These are phyloP conservation scores for Philhelius pedissequus DNA, from an alignment of 2,888 invertebrate genomes.

Conservation along the genomic window DNA sequence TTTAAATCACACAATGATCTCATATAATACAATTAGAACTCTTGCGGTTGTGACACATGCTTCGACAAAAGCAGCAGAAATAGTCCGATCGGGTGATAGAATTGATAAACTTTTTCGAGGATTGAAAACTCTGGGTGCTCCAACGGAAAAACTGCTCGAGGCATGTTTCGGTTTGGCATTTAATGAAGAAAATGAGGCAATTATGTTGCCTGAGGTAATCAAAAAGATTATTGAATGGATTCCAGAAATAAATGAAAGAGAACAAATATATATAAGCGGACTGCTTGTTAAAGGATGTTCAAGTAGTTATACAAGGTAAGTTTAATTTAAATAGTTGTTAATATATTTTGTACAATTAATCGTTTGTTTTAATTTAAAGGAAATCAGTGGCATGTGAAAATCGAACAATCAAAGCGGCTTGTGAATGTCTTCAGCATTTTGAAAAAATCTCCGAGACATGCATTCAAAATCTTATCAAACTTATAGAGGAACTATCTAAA, in stretches of 20 bases:
- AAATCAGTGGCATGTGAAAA: conserved; percentile 81
- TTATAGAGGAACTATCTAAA: conserved; percentile 81
- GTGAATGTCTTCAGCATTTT: conserved; percentile 78
- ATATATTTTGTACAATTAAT: not conserved
- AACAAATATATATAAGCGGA: conserved; percentile 78
- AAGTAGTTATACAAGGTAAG: conserved; percentile 78
- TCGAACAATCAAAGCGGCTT: conserved; percentile 79
- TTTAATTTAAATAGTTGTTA: not conserved
- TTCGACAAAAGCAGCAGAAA: conserved; percentile 71
- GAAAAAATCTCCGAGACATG: conserved; percentile 78
- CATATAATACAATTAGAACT: conserved; percentile 74
- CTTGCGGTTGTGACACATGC: conserved; percentile 74
- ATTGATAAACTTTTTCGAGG: conserved; percentile 75
- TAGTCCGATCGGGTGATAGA: conserved; percentile 72
- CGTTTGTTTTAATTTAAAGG: conserved; percentile 74
- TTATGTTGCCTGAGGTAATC: conserved; percentile 79
- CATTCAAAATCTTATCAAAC: conserved; percentile 80
- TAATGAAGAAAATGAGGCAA: conserved; percentile 72
- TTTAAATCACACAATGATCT: conserved; percentile 73
- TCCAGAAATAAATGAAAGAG: conserved; percentile 78
- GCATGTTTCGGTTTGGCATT: conserved; percentile 80
- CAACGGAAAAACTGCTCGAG: conserved; percentile 78
- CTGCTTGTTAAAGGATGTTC: conserved; percentile 79
- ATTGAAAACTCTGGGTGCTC: conserved; percentile 78
- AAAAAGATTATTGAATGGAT: conserved; percentile 80